Base-by-base conservation (phyloP, 1,140 invertebrate genomes). In the Harpegnathos saltator region DNA sequence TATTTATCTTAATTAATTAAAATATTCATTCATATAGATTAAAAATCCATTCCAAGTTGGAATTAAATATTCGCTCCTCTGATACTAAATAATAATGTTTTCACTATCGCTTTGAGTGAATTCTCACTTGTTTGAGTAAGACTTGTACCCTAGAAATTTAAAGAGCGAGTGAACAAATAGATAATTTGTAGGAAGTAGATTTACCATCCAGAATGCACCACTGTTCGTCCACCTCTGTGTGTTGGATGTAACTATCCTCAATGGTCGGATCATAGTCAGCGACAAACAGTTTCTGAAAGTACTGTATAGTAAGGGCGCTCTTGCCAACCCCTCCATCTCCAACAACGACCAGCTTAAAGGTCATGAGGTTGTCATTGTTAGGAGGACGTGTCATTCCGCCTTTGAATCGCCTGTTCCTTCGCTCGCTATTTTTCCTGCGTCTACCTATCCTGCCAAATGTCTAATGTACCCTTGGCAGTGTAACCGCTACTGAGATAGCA, bases 221-320 rank as follows among this genome's bases (percentile, higher is more conserved):
- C 87, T 98, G 96, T 17, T 98, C 98, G 93, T 99, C 98, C 19
- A 99, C 97, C 93, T 98, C 98, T 1, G 97, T 98, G 92, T 99
- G 98, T 91, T 98, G 97, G 84, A 98, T 97, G 92, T 98, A 98
- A 86, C 97, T 97, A 91, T 98, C 98, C 93, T 98, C 98, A 83
- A 98, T 98, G 17, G 98, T 98, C 0, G 98, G 98, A 94, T 98
- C 98, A 91, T 98, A 98, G 91, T 98, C 97, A 5, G 97, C 98
- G 56, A 98, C 97, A 93, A 98, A 98, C 81, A 98, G 93, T 93
- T 98, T 97, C 92, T 97, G 97, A 91, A 97, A 98, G 94, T 97
- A 97, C 93, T 98, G 98, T 90, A 99, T 98, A 0, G 98, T 98
- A 75, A 98, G 96, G 1, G 98, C 98, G 85, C 97, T 98, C 94